Evolutionary conservation across 2,888 invertebrate species (phyloP).

Genomic region (Melanotus villosus): DNA sequence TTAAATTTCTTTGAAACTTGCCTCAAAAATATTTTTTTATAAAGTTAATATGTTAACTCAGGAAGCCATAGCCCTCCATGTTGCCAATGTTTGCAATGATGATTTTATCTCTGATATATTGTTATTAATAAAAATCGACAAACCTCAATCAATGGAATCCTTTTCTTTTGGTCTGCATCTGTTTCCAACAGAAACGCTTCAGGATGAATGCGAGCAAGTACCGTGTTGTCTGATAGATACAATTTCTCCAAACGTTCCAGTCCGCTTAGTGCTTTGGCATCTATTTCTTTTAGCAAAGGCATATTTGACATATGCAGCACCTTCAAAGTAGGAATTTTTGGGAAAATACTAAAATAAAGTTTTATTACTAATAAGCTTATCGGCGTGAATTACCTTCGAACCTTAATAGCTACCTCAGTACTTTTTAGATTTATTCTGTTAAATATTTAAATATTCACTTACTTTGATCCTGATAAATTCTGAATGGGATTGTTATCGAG

Average conservation of each 20-base stretch:
- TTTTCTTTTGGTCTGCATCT: constrained; percentile 68
- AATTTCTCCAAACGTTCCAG: constrained; percentile 73
- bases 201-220: constrained; percentile 73
- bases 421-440: too few species aligned
- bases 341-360: constrained; percentile 78
- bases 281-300: constrained; percentile 73
- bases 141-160: constrained; percentile 77
- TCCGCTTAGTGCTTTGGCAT: constrained; percentile 72
- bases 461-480: constrained; percentile 14
- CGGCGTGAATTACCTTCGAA: too few species aligned
- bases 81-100: neutral
- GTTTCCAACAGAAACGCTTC: constrained; percentile 70
- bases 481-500: constrained; percentile 74
- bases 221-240: constrained; percentile 76
- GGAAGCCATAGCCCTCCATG: neutral
- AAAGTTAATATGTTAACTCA: too few species aligned
- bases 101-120: too few species aligned
- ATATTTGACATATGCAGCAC: constrained; percentile 80
- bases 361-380: too few species aligned
- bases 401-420: too few species aligned
- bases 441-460: too few species aligned
- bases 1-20: too few species aligned
- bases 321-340: constrained; percentile 73
- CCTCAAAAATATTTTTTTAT: too few species aligned
- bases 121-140: too few species aligned